Base-by-base conservation (phyloP, 2,113 vertebrate genomes). In the Cercocebus atys region DNA sequence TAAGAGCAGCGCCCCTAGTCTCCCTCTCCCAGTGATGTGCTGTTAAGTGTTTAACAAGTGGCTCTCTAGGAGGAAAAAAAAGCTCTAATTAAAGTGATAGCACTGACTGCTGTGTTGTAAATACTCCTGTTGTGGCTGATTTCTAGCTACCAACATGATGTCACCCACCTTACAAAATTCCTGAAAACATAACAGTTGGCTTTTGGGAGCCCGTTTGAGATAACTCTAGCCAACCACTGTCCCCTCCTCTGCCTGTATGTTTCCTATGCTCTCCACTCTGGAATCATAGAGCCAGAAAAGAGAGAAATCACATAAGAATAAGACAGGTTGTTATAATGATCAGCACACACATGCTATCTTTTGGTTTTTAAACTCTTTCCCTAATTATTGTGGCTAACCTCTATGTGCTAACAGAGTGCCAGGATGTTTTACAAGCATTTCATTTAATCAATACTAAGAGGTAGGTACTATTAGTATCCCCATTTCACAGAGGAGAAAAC, bases 61-160 rank as follows among this genome's bases (percentile, higher is more conserved):
- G 32, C 83, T 80, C 16, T 38, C 30, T 4, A 1, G 22, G 38
- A 45, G 12, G 1, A 5, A 35, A 68, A 68, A 3, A 72, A 25
- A 38, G 32, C 82, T 97, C 50, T 90, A 75, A 79, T 20, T 27
- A 17, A 92, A 89, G 40, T 25, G 47, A 50, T 50, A 92, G 66
- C 59, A 55, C 45, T 70, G 88, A 88, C 73, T 91, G 72, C 45
- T 61, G 27, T 59, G 25, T 27, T 92, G 72, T 86, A 90, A 95
- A 66, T 92, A 64, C 40, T 79, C 35, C 94, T 52, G 18, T 17
- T 32, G 20, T 57, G 68, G 80, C 92, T 0, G 9, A 84, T 92
- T 93, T 89, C 23, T 61, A 87, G 59, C 83, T 89, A 90, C 47
- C 47, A 86, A 92, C n/a, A 90, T 68, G 84, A 92, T 90, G 64